Conservation (phyloP, 2,888 invertebrate genomes). For the Lissocephala sabroskyi region DNA sequence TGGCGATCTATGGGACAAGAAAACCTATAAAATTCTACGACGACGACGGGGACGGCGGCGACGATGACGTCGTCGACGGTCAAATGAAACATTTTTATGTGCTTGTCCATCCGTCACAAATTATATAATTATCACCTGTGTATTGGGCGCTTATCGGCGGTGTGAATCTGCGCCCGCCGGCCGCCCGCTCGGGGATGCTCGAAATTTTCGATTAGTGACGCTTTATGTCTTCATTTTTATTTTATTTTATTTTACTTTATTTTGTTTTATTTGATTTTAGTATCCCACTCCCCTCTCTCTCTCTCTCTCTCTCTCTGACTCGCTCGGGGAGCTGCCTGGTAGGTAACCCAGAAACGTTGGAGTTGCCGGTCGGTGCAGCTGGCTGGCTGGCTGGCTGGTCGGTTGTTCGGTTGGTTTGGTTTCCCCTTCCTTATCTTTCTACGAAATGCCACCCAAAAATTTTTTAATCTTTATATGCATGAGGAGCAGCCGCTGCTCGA, state of each 20-base stretch:
- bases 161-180: constrained; percentile 48
- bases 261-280: constrained; percentile 20
- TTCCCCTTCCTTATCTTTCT: constrained; percentile 43
- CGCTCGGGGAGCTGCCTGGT: background rate
- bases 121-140: constrained; percentile 70
- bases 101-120: constrained; percentile 68
- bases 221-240: constrained; percentile 68
- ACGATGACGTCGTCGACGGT: constrained; percentile 20
- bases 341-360: too few relatives aligned
- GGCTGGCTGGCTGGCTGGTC: background rate
- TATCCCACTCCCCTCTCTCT: too few relatives aligned
- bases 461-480: constrained; percentile 41
- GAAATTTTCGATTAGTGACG: constrained; percentile 69
- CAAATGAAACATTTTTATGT: constrained; percentile 59
- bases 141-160: constrained; percentile 63
- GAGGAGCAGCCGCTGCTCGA: too few relatives aligned
- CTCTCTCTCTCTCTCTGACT: too few relatives aligned
- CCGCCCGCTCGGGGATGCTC: constrained; percentile 27
- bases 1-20: background rate
- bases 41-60: too few relatives aligned
- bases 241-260: too few relatives aligned
- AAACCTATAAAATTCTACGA: constrained; percentile 53
- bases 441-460: constrained; percentile 56
- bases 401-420: constrained; percentile 12
- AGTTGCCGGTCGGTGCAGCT: too few relatives aligned